A percentile compares a stretch with the other conserved stretches of the same genome.
Conservation (phyloP, 1,140 invertebrate genomes). For the Drosophila albomicans region DNA sequence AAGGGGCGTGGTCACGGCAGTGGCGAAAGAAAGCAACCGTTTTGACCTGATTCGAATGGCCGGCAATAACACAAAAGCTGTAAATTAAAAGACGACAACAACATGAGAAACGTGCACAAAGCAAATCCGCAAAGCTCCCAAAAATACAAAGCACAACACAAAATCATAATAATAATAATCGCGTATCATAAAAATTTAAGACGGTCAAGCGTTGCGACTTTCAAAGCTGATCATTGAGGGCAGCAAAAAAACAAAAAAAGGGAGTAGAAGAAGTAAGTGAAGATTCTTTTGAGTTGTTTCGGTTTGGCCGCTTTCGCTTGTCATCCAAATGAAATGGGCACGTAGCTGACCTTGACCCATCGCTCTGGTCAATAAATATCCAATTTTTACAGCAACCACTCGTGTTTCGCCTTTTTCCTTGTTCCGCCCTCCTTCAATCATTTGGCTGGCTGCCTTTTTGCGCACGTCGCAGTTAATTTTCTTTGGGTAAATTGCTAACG, state of each 20-base stretch:
- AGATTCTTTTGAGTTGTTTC: conserved; percentile 12
- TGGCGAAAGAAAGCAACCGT: conserved; percentile 77
- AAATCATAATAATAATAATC: conserved; percentile 48
- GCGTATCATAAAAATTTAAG: conserved; percentile 45
- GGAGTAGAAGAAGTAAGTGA: background rate
- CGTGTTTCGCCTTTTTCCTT: background rate
- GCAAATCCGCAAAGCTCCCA: conserved; percentile 57
- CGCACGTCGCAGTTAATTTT: conserved; percentile 61
- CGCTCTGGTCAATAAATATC: conserved; percentile 68
- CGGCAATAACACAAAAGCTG: conserved; percentile 23
- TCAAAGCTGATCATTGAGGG: conserved; percentile 36
- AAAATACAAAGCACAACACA: conserved; percentile 17
- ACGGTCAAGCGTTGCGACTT: conserved; percentile 51
- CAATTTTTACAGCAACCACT: conserved; percentile 59
- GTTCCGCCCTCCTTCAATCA: background rate
- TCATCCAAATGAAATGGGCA: conserved; percentile 73
- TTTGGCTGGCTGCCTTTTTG: too few species aligned
- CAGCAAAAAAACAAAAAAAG: background rate
- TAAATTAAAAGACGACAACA: conserved; percentile 21
- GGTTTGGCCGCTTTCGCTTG: conserved; percentile 47
- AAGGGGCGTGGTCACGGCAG: conserved; percentile 53
- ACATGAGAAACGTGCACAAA: conserved; percentile 63
- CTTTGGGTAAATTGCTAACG: conserved; percentile 77
- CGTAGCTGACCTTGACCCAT: conserved; percentile 79
- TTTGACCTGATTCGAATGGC: conserved; percentile 73